Conservation (phyloP, 1,140 invertebrate genomes). For the Teleogryllus occipitalis region DNA sequence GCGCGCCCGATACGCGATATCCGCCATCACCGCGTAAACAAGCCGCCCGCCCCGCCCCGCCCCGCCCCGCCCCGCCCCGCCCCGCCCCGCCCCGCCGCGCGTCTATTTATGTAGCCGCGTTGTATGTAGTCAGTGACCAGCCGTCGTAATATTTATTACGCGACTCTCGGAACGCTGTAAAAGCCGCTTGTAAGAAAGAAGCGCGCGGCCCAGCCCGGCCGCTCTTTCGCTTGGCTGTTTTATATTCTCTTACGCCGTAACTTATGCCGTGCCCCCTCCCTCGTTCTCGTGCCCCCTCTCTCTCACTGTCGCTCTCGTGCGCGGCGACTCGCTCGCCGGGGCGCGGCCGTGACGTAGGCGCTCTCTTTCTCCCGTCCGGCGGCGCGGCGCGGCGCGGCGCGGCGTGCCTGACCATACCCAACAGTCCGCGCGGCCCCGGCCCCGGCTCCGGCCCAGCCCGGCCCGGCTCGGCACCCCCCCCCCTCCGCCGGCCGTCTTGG, state of each 20-base stretch:
- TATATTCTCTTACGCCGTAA: neutral
- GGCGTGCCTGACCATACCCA: neutral
- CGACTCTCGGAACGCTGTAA: neutral
- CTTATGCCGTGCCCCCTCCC: no score
- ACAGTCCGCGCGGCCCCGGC: neutral
- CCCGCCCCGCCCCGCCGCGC: no score
- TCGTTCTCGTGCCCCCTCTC: neutral
- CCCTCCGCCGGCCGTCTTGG: no score
- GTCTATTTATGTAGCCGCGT: neutral
- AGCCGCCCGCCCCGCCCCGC: no score
- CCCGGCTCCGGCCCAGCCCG: no score
- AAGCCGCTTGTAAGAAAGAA: neutral
- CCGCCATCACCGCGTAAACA: no score
- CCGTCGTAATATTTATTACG: neutral
- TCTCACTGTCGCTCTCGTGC: neutral
- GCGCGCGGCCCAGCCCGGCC: no score
- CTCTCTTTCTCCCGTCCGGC: neutral
- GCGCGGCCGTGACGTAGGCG: neutral
- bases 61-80: no score
- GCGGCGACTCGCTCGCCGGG: neutral
- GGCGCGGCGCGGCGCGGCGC: no score
- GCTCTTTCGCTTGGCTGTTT: neutral
- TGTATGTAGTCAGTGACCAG: constrained; percentile 3
- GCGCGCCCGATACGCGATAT: no score
- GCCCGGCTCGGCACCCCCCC: no score